Evolutionary conservation across 2,888 invertebrate species (phyloP).

Genomic region (Monopis laevigella): DNA sequence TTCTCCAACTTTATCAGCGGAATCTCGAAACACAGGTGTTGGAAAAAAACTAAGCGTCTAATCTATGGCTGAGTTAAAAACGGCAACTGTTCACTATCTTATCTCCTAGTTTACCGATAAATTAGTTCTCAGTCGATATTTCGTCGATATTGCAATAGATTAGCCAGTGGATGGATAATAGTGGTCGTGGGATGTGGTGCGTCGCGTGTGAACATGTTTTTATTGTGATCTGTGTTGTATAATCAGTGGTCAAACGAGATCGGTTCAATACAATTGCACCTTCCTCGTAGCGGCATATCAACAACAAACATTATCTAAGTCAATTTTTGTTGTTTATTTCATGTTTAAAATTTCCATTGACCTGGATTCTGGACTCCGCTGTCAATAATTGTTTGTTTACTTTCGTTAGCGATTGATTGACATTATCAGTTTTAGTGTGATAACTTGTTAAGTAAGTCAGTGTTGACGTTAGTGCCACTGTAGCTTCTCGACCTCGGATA

Average conservation of each 20-base stretch:
- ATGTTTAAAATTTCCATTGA: slow-evolving; percentile 5
- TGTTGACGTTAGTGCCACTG: not conserved
- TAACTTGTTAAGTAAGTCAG: slow-evolving; percentile 4
- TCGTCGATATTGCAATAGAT: slow-evolving; percentile 36
- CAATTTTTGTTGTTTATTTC: no score
- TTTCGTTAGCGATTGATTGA: not conserved
- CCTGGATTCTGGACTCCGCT: not conserved
- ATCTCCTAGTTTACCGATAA: slow-evolving; percentile 46
- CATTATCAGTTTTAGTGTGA: not conserved
- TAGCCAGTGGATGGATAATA: slow-evolving; percentile 3
- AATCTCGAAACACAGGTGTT: slow-evolving; percentile 11
- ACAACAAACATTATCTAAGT: no score
- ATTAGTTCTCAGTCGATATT: slow-evolving; percentile 51
- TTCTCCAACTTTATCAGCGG: slow-evolving; percentile 1
- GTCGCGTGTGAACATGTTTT: not conserved
- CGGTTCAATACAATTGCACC: no score
- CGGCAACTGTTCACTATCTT: slow-evolving; percentile 38
- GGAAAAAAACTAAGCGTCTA: slow-evolving; percentile 28
- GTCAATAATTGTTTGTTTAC: slow-evolving; percentile 1
- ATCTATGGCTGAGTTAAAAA: slow-evolving; percentile 15
- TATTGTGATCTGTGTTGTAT: not conserved
- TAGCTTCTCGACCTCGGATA: not conserved
- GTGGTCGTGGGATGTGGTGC: slow-evolving; percentile 10
- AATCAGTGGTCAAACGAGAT: no score
- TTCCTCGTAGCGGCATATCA: not conserved